phyloP scores from a whole-genome alignment of 1,140 invertebrate species.

The Drosophila parabipectinata region DNA sequence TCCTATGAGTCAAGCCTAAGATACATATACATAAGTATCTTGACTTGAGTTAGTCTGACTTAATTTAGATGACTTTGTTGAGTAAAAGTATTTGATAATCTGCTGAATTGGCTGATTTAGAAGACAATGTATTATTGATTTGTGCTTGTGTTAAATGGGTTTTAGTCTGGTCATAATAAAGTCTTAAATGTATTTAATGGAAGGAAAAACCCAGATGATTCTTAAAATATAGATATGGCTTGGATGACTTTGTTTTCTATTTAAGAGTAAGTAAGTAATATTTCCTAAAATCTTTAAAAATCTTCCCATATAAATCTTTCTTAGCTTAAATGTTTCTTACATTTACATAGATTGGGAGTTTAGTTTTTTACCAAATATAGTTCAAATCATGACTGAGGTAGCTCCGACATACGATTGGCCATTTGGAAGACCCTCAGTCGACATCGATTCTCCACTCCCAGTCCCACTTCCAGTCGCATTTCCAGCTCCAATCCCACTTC shows the following conservation, averaged over 20 bases:
- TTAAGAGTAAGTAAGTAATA: too few species aligned
- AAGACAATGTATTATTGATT: not conserved
- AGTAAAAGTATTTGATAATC: conserved; percentile 13
- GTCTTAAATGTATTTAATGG: not conserved
- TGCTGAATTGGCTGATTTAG: not conserved
- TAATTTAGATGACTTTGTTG: conserved; percentile 21
- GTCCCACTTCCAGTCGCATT: conserved; percentile 29
- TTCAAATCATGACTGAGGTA: conserved; percentile 12
- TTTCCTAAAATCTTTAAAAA: too few species aligned
- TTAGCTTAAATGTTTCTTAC: not conserved
- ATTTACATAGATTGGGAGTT: not conserved
- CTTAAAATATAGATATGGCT: not conserved
- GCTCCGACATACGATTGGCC: conserved; percentile 10
- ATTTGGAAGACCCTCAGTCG: conserved; percentile 36
- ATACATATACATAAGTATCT: conserved; percentile 25
- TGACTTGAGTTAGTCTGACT: conserved; percentile 14
- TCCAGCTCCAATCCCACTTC: conserved; percentile 44
- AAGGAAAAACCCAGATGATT: not conserved
- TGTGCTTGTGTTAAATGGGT: not conserved
- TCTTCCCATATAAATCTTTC: not conserved
- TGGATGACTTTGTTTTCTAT: too few species aligned
- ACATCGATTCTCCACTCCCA: conserved; percentile 44
- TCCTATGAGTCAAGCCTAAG: conserved; percentile 20
- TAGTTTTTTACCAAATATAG: conserved; percentile 23
- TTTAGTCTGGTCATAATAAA: not conserved